These are phyloP conservation scores for Scytalopus superciliaris DNA, from an alignment of 2,113 vertebrate genomes.

Conservation along the genomic window DNA sequence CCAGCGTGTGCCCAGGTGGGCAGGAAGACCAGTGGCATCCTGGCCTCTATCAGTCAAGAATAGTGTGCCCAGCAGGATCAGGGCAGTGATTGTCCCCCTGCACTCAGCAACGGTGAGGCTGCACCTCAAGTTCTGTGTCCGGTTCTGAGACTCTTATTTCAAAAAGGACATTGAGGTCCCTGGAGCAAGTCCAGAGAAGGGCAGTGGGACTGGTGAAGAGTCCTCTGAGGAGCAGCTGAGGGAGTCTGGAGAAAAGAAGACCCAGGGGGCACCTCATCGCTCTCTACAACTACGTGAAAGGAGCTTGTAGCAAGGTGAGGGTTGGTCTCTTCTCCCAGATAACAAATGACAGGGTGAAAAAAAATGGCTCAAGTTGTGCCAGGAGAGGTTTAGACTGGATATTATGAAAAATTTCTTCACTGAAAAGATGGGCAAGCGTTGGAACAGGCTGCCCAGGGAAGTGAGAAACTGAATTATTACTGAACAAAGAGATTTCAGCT, in stretches of 20 bases:
- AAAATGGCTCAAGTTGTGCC: not conserved
- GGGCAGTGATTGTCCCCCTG: not conserved
- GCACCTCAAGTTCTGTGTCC: fast-evolving
- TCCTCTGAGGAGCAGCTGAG: not conserved
- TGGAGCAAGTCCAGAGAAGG: fast-evolving
- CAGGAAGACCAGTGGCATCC: not conserved
- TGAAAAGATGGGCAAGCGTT: not conserved
- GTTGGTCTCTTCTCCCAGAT: fast-evolving
- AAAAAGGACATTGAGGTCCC: not conserved
- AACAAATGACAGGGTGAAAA: not conserved
- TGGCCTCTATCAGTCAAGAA: not conserved
- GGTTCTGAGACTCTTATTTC: not conserved
- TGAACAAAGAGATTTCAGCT: not conserved
- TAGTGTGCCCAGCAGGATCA: not conserved
- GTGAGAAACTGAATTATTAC: not conserved
- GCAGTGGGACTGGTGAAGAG: not conserved
- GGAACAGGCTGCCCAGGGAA: not conserved
- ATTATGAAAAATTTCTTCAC: not conserved
- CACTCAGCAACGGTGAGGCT: fast-evolving
- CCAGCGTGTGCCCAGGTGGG: not conserved
- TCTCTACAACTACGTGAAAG: not conserved
- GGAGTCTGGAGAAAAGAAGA: not conserved
- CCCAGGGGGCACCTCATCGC: not conserved
- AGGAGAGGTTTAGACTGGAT: not conserved
- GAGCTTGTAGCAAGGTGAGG: not conserved